A percentile compares a stretch with the other conserved stretches of the same genome.
phyloP scores from a whole-genome alignment of 64 coral and sea anemone genomes.

The Hydrozoanthus tunicans region DNA sequence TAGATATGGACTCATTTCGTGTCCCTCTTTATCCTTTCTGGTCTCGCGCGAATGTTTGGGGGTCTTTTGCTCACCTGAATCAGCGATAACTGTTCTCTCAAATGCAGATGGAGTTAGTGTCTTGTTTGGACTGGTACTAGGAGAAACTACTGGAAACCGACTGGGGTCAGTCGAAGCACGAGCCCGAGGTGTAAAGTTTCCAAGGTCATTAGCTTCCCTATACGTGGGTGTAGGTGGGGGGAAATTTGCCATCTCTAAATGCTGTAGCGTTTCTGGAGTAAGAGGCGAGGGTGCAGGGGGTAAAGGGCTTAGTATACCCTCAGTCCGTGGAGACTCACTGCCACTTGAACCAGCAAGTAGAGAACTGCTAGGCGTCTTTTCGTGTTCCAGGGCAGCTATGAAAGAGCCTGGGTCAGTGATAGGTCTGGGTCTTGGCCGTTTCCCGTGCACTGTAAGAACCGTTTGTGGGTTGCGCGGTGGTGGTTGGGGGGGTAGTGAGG shows the following conservation, averaged over 20 bases:
- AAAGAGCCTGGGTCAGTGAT: constrained; percentile 10
- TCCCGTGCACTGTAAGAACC: neutral
- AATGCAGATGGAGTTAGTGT: constrained; percentile 16
- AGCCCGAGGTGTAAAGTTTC: neutral
- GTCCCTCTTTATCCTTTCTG: constrained; percentile 5
- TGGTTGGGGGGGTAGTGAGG: neutral
- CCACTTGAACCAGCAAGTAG: neutral
- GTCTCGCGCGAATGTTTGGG: neutral
- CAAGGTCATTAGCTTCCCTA: neutral
- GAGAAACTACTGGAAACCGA: neutral
- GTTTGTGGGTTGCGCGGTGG: neutral
- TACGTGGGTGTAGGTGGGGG: constrained; percentile 17
- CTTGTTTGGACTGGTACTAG: constrained; percentile 10
- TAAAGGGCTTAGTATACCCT: constrained; percentile 14
- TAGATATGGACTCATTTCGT: constrained; percentile 33
- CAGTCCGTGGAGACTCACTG: neutral
- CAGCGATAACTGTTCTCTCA: constrained; percentile 39
- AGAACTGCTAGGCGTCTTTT: neutral
- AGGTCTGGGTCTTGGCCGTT: neutral
- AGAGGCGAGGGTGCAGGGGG: constrained; percentile 21
- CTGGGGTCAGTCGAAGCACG: neutral
- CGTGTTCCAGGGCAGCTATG: neutral
- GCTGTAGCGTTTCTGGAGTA: neutral
- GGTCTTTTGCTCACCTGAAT: neutral
- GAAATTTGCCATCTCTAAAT: constrained; percentile 48